These are phyloP conservation scores for Drosophila rufa DNA, from an alignment of 1,140 invertebrate species.

Conservation along the genomic window DNA sequence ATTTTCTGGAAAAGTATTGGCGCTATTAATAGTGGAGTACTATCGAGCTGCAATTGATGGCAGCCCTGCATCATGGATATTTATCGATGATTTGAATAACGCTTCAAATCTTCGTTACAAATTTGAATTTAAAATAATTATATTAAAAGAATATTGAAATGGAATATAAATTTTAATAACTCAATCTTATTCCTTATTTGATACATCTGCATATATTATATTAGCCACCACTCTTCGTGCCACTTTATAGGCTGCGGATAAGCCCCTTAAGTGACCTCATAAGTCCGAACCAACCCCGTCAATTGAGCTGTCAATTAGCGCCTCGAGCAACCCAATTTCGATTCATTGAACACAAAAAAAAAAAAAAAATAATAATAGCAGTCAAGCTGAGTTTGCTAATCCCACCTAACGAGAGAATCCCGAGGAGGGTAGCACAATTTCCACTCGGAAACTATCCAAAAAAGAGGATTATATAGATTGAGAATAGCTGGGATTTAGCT, in stretches of 20 bases:
- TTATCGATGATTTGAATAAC: too few species aligned
- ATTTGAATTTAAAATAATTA: too few species aligned
- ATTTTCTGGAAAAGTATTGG: background rate
- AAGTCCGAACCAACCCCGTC: conserved; percentile 30
- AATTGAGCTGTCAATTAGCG: conserved; percentile 58
- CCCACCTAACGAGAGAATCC: conserved; percentile 35
- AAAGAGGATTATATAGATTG: conserved; percentile 27
- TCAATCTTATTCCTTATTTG: background rate
- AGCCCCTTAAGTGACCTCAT: conserved; percentile 48
- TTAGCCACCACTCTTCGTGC: background rate
- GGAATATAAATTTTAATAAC: too few species aligned
- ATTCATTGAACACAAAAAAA: conserved; percentile 36
- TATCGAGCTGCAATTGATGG: background rate
- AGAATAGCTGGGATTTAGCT: conserved; percentile 8
- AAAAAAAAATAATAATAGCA: conserved; percentile 35
- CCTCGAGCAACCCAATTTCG: conserved; percentile 34
- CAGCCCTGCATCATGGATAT: background rate
- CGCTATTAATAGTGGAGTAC: background rate
- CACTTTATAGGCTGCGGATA: conserved; percentile 23
- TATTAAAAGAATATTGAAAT: too few species aligned
- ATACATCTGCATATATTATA: conserved; percentile 1
- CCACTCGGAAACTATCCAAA: conserved; percentile 6
- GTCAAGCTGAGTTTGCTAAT: conserved; percentile 57
- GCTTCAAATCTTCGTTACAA: too few species aligned
- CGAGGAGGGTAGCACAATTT: conserved; percentile 12